Evolutionary conservation across 2,797 vertebrate genomes (phyloP).

Genomic region (Falco cherrug): DNA sequence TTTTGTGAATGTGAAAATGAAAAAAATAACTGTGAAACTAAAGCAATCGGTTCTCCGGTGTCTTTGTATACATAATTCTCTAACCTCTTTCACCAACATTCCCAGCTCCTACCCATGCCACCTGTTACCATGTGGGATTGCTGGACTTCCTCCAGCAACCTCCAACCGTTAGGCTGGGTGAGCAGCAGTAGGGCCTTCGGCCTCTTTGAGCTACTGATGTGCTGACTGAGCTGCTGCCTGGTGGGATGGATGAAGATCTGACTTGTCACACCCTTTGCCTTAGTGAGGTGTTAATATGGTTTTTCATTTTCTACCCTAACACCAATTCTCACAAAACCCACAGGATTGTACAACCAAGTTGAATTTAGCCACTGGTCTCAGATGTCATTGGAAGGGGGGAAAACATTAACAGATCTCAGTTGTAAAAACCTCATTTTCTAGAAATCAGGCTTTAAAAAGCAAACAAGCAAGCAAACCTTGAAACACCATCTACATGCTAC

Average conservation of each 20-base stretch:
- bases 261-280: neutral
- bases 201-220: neutral
- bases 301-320: neutral
- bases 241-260: neutral
- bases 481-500: neutral
- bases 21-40: no score
- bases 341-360: accelerated
- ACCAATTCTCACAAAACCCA: neutral
- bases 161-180: neutral
- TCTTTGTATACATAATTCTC: neutral
- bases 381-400: neutral
- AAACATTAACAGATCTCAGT: neutral
- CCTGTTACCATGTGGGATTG: accelerated
- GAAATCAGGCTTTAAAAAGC: neutral
- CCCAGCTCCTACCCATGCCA: neutral
- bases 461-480: neutral
- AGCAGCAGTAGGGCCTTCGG: neutral
- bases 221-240: neutral
- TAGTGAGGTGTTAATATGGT: accelerated
- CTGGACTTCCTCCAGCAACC: neutral
- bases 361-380: neutral
- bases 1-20: no score
- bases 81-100: neutral
- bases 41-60: no score
- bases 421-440: neutral